Evolutionary conservation across 2,888 invertebrate genomes (phyloP).

Genomic region (Ophraella communa): DNA sequence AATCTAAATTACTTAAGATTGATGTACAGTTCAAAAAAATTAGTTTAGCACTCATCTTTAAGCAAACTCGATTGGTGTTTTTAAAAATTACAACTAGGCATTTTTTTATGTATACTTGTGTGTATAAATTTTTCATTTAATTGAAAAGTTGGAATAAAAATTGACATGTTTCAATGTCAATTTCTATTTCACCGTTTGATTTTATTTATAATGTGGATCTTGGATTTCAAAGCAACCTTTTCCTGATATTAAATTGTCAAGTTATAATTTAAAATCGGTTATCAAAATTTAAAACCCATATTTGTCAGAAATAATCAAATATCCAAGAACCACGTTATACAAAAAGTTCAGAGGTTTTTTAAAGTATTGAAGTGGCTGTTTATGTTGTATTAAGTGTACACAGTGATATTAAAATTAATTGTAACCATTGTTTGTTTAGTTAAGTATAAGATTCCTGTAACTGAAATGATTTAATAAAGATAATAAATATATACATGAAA

Average conservation of each 20-base stretch:
- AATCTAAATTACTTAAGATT: too few species aligned
- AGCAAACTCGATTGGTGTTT: not conserved
- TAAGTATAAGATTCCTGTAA: conserved; percentile 4
- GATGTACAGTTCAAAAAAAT: not conserved
- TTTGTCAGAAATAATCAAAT: not conserved
- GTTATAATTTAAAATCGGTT: too few species aligned
- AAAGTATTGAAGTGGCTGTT: conserved; percentile 10
- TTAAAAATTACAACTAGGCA: not conserved
- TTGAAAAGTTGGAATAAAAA: not conserved
- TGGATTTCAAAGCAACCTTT: not conserved
- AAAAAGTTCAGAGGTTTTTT: not conserved
- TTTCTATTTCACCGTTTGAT: not conserved
- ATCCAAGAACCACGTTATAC: not conserved
- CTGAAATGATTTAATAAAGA: conserved; percentile 14
- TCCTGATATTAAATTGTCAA: too few species aligned
- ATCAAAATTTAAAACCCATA: not conserved
- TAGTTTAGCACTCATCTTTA: not conserved
- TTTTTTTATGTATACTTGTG: too few species aligned
- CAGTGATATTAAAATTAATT: conserved; percentile 20
- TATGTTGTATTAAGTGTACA: conserved; percentile 14
- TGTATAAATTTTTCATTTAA: not conserved
- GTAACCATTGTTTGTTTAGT: conserved; percentile 13
- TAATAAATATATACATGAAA: too few species aligned
- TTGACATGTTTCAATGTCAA: not conserved
- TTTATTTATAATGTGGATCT: not conserved